A percentile compares a stretch with the other conserved stretches of the same genome.
Evolutionary conservation across 2,888 invertebrate species (phyloP).

Genomic region (Strigamia maritima): DNA sequence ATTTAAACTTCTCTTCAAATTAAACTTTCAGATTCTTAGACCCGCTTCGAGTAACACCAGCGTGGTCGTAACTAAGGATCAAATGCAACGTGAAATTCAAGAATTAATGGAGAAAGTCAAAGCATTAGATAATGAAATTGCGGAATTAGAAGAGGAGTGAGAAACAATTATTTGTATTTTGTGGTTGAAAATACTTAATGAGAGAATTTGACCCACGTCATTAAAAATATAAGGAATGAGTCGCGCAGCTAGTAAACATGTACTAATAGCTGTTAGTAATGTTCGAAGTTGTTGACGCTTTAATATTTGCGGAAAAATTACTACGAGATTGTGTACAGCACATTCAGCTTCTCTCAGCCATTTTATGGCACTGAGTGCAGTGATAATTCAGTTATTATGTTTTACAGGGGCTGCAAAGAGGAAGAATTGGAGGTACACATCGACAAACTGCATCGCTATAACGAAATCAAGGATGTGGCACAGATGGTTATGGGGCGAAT

Average conservation of each 20-base stretch:
- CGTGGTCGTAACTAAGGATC: slow-evolving; percentile 1
- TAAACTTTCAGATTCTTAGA: background rate
- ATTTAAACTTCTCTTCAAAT: background rate
- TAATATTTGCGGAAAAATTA: background rate
- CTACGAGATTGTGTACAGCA: background rate
- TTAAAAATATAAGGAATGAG: background rate
- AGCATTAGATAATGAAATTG: background rate
- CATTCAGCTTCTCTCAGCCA: background rate
- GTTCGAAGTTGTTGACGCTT: background rate
- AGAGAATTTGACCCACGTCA: too few relatives aligned
- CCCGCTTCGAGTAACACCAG: background rate
- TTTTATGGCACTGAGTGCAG: slow-evolving; percentile 13
- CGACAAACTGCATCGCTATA: slow-evolving; percentile 44
- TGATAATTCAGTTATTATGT: background rate
- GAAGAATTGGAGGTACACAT: slow-evolving; percentile 42
- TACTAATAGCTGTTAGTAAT: background rate
- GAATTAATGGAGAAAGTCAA: background rate
- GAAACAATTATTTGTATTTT: background rate
- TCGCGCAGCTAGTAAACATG: background rate
- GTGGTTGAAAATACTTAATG: too few relatives aligned
- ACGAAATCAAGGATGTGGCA: slow-evolving; percentile 44
- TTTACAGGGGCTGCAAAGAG: slow-evolving; percentile 41
- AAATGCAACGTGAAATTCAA: background rate
- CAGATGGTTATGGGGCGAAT: slow-evolving; percentile 43
- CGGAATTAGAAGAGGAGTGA: background rate